Base-by-base conservation (phyloP, 64 coral and sea anemone genomes). In the Pocillopora damicornis region DNA sequence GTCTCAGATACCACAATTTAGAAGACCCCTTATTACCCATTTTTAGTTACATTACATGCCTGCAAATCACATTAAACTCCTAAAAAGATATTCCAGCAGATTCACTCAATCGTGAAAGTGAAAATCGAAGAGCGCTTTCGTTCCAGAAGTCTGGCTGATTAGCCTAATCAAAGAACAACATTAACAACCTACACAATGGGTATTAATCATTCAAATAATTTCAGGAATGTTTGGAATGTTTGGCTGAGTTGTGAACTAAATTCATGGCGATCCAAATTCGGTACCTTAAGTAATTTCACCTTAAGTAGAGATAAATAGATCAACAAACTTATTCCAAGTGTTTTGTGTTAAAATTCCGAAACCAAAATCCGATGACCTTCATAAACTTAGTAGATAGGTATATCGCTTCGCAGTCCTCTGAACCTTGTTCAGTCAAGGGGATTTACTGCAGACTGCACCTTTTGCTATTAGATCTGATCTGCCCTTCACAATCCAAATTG, bases 161-260 rank as follows among this genome's bases (percentile, higher is more conserved):
- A 13, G 38, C 18, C 65, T 25, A 58, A 56, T 45, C 81, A 72
- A 85, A 85, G 26, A 85, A 85, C 81, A 85, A 85, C 81, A 73
- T 13, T 4, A 13, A 45, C 26, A 25, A 57, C 42, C 4, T 25
- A 73, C 37, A 85, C 81, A 85, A 73, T 85, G 81, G 63, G 61
- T 3, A 58, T 84, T 57, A 71, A 83, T 66, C 37, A 72, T 73
- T 20, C 64, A 73, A 71, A 66, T 20, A 85, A 73, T 72, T 37
- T 23, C 6, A 73, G 81, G 81, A 72, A 85, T 85, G 81, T 26
- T 37, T 23, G 81, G 35, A 67, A 85, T 58, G 61, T 85, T 71
- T 72, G 25, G 59, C 35, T 25, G 65, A 65, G 65, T 56, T 17
- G 10, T 37, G 20, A 18, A 36, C 67, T 71, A 23, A 71, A 20